Evolutionary conservation across 2,797 vertebrate species (phyloP), one percentile per base, ranked within the genome.

Genomic region (Cottoperca gobio): DNA sequence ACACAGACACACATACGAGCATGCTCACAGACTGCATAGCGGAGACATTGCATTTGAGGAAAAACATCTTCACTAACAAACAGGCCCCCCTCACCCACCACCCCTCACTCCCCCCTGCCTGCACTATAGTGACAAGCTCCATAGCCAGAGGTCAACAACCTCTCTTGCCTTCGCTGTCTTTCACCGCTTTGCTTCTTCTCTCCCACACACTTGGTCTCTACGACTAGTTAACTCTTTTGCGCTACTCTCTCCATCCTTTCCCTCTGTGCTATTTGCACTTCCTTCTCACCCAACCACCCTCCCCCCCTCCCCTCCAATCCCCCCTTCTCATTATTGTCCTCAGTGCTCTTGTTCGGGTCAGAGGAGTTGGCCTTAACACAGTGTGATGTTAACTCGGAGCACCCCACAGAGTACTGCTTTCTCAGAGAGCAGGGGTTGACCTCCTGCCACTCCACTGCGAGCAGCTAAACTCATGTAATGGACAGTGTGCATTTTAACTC

Each of bases 1-100:
- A 64, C 78, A 76, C 79, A 83, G 66, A 31, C 65, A 46, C 49
- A 68, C 57, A 37, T 53, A 70, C 37, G 17, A 55, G 62, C 74
- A 75, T 42, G 26, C 84, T 75, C 63, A n/a, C 72, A 86, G 87
- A 77, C 84, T 71, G 75, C 82, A 70, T 84, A 70, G 19, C 31
- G 37, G 82, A 90, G 88, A 85, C 68, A 11, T 85, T 84, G 79
- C 91, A 91, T 95, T 94, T 93, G 86, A 93, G 89, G 82, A 88
- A 93, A 92, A 94, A 89, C 86, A 90, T 93, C 86, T 94, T 93
- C 77, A 87, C 90, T 91, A 90, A 88, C 89, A 92, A 89, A 91
- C 86, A 87, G 49, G 26, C 50, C 57, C 50, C 76, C 50, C 45
- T 28, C 52, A 10, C 19, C 52, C 37, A 3, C 39, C 12, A 35